These are phyloP conservation scores for Furnarius figulus DNA, from an alignment of 2,113 vertebrate species.

Conservation along the genomic window DNA sequence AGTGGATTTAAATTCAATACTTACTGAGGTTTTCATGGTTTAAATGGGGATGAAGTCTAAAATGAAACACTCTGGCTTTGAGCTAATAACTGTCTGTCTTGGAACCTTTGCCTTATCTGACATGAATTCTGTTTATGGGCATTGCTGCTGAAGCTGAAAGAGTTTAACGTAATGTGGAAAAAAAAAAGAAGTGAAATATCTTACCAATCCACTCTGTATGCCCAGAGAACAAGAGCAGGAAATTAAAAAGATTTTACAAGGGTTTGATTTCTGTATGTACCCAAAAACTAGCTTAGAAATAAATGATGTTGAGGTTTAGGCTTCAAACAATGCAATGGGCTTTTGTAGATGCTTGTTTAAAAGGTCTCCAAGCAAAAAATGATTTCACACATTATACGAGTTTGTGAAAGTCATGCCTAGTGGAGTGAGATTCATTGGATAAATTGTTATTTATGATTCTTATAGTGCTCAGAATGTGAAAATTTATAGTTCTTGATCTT, in stretches of 20 bases:
- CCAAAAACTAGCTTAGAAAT: slow-evolving; percentile 21
- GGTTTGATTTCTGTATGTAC: slow-evolving; percentile 29
- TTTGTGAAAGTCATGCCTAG: not conserved
- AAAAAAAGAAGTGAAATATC: not conserved
- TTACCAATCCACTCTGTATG: slow-evolving; percentile 1
- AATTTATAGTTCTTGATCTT: not conserved
- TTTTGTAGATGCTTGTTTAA: slow-evolving; percentile 17
- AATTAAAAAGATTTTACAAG: slow-evolving; percentile 62
- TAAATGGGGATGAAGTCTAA: slow-evolving; percentile 54
- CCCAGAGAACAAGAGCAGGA: slow-evolving; percentile 7
- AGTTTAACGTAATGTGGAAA: slow-evolving; percentile 24
- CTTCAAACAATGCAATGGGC: not conserved
- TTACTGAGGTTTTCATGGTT: slow-evolving; percentile 36
- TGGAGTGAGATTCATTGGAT: not conserved
- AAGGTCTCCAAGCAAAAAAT: not conserved
- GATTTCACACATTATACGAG: slow-evolving; percentile 23
- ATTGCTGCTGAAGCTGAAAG: not conserved
- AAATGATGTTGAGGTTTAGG: not conserved
- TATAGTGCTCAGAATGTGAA: not conserved
- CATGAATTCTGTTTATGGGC: slow-evolving; percentile 39
- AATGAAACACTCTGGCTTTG: slow-evolving; percentile 60
- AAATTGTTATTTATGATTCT: not conserved
- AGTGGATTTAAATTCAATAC: slow-evolving; percentile 53
- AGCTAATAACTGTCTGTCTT: slow-evolving; percentile 53
- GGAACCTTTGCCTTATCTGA: slow-evolving; percentile 27